Conservation (phyloP, 2,797 vertebrate species). For the Poliocrania exsul region DNA sequence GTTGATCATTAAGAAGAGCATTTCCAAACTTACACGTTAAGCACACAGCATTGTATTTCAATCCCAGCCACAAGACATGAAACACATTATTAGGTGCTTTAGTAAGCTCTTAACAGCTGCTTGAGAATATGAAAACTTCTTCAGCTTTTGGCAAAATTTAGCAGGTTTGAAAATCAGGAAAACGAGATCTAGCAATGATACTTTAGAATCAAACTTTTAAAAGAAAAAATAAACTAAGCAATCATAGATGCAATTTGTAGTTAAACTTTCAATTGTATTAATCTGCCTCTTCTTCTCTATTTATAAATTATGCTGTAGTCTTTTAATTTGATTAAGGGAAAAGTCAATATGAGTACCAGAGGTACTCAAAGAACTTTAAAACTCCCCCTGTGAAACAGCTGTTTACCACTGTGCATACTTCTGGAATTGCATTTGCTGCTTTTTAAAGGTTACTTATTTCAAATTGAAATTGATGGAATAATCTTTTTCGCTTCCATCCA, state of each 20-base stretch:
- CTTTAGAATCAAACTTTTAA: slow-evolving; percentile 1
- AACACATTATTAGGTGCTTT: not conserved
- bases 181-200: not conserved
- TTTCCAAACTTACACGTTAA: not conserved
- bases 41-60: not conserved
- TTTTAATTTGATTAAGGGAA: not conserved
- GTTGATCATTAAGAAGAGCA: not conserved
- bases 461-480: not conserved
- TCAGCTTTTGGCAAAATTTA: not conserved
- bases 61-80: not conserved
- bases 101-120: slow-evolving; percentile 5
- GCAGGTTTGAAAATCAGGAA: not conserved
- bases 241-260: not conserved
- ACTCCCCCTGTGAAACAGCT: not conserved
- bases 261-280: not conserved
- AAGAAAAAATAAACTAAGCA: not conserved
- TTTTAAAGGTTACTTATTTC: not conserved
- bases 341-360: not conserved
- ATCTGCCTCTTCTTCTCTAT: not conserved
- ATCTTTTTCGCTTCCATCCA: not conserved
- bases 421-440: not conserved
- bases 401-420: not conserved
- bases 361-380: not conserved
- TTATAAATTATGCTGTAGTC: not conserved
- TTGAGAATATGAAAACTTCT: not conserved